These are phyloP conservation scores for Zaprionus obscuricornis DNA, from an alignment of 2,888 invertebrate genomes.

Conservation along the genomic window DNA sequence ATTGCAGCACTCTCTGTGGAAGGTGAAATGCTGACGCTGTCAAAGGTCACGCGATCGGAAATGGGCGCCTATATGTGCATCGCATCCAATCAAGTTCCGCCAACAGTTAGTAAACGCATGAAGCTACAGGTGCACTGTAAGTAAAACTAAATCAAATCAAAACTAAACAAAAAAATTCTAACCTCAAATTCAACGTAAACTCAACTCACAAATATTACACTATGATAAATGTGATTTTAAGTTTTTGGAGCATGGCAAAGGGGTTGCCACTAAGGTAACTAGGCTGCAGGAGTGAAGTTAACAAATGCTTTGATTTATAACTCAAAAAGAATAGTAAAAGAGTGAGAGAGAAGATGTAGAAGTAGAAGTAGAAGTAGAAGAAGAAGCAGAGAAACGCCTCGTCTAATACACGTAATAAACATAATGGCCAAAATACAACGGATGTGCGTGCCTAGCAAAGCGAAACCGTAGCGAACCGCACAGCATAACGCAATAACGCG, in stretches of 20 bases:
- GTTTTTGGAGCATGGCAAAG: too few species aligned
- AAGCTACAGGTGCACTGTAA: constrained; percentile 96
- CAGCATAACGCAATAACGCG: constrained; percentile 61
- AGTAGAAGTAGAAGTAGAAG: too few species aligned
- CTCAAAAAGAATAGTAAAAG: too few species aligned
- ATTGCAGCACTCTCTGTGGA: constrained; percentile 88
- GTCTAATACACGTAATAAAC: constrained; percentile 48
- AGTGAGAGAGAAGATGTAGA: too few species aligned
- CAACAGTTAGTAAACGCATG: constrained; percentile 94
- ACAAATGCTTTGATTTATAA: constrained; percentile 67
- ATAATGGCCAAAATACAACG: constrained; percentile 36
- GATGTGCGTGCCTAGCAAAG: constrained; percentile 50
- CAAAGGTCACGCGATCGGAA: constrained; percentile 94
- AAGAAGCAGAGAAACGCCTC: too few species aligned
- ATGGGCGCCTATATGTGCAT: constrained; percentile 95
- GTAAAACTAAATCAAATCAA: constrained; percentile 83
- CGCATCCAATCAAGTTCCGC: constrained; percentile 94
- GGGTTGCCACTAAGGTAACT: too few species aligned
- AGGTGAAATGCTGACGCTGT: constrained; percentile 91
- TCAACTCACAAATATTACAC: too few species aligned
- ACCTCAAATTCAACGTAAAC: background rate
- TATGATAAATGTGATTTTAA: constrained; percentile 33
- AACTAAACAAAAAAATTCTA: background rate
- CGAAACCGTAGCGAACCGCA: constrained; percentile 54
- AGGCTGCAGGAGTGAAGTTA: too few species aligned